Conservation (phyloP, 2,888 invertebrate genomes). For the Caenorhabditis sp. region DNA sequence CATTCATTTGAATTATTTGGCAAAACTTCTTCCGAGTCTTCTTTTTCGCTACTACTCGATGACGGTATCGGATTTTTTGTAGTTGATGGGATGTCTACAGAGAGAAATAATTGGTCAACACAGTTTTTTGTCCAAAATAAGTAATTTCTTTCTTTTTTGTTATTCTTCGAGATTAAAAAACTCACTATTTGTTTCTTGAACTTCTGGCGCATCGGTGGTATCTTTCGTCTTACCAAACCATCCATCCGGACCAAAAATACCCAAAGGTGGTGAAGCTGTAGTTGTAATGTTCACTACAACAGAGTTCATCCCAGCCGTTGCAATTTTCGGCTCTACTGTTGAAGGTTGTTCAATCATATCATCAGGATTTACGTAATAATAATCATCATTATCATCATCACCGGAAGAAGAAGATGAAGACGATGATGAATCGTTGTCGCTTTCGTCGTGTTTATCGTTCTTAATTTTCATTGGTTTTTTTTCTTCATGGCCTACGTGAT, state of each 20-base stretch:
- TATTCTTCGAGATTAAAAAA: too few relatives aligned
- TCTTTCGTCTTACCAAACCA: not conserved
- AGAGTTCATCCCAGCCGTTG: not conserved
- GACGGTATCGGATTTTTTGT: not conserved
- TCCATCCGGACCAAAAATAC: not conserved
- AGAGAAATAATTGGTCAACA: too few relatives aligned
- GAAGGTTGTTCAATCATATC: not conserved
- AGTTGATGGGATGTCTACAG: not conserved
- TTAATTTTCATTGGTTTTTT: too few relatives aligned
- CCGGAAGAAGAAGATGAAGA: too few relatives aligned
- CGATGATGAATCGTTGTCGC: not conserved
- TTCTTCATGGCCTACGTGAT: not conserved
- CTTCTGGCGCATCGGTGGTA: not conserved
- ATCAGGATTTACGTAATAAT: not conserved
- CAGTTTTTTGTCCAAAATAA: too few relatives aligned
- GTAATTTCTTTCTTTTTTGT: too few relatives aligned
- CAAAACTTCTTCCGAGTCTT: not conserved
- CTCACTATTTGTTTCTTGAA: too few relatives aligned
- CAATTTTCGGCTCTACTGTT: not conserved
- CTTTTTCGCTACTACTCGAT: not conserved
- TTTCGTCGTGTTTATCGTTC: not conserved
- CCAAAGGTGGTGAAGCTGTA: not conserved
- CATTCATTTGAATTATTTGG: not conserved
- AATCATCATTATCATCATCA: not conserved
- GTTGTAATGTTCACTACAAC: not conserved